A percentile compares a stretch with the other conserved stretches of the same genome.
Conservation (phyloP, 1,140 invertebrate species). For the Stegodyphus dumicola region DNA sequence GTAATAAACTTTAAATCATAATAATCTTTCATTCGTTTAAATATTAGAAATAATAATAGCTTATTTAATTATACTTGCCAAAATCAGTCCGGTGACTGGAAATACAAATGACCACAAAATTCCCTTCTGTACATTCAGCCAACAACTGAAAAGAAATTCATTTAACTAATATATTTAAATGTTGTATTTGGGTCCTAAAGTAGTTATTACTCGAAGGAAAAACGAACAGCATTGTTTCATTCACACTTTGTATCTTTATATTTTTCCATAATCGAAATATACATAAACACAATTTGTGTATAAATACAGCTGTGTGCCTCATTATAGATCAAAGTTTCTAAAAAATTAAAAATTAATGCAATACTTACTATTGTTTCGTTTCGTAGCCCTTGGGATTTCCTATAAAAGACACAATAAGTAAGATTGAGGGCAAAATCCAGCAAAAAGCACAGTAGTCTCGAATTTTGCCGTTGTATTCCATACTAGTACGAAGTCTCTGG, state of each 20-base stretch:
- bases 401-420: conserved; percentile 72
- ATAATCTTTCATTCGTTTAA: no score
- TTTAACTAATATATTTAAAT: no score
- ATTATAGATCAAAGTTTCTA: no score
- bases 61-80: conserved; percentile 68
- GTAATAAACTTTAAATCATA: no score
- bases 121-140: conserved; percentile 78
- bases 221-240: no score
- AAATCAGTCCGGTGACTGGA: conserved; percentile 75
- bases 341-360: not conserved
- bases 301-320: no score
- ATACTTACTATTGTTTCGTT: conserved; percentile 72
- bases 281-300: no score
- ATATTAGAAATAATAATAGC: no score
- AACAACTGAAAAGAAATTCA: conserved; percentile 69
- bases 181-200: no score
- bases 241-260: no score
- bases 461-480: conserved; percentile 61
- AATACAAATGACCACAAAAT: conserved; percentile 80
- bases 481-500: conserved; percentile 67
- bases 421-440: conserved; percentile 59
- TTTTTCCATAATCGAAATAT: no score
- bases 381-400: conserved; percentile 77
- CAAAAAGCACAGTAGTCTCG: conserved; percentile 58
- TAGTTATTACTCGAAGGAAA: no score